A percentile compares a stretch with the other conserved stretches of the same genome.
These are phyloP conservation scores for crab-eating macaque (Macaca fascicularis) DNA, from an alignment of 2,113 vertebrate genomes.

Conservation along the genomic window DNA sequence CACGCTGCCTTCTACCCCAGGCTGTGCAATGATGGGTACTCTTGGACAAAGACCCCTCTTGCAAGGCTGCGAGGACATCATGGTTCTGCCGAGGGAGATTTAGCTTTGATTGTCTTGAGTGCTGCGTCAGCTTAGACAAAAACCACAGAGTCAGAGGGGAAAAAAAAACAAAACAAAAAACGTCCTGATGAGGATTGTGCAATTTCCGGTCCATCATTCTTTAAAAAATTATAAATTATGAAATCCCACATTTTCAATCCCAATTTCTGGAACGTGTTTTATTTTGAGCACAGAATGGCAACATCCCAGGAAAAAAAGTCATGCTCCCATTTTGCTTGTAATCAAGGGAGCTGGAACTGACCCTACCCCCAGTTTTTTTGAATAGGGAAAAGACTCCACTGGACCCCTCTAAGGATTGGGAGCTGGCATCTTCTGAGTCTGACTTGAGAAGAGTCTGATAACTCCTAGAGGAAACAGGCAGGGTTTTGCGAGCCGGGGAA, in stretches of 20 bases:
- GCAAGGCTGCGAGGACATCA: background rate
- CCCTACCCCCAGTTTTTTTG: background rate
- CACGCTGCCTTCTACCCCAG: background rate
- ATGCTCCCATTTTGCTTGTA: background rate
- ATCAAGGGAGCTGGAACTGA: background rate
- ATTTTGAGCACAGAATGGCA: background rate
- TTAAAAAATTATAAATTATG: slow-evolving; percentile 14
- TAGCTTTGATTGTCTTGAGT: slow-evolving; percentile 36
- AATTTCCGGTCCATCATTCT: slow-evolving; percentile 34
- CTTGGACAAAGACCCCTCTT: background rate
- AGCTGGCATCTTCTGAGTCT: background rate
- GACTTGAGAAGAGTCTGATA: background rate
- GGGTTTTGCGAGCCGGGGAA: background rate
- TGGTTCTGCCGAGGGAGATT: background rate
- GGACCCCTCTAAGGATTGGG: no score
- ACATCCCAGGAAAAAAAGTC: background rate
- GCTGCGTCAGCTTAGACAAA: slow-evolving; percentile 53
- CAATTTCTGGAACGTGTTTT: background rate
- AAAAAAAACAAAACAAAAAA: no score
- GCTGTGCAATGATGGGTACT: background rate
- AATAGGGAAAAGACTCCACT: background rate
- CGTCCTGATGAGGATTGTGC: slow-evolving; percentile 6
- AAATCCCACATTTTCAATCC: slow-evolving; percentile 49
- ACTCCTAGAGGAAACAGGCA: background rate
- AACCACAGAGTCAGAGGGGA: slow-evolving; percentile 44